These are phyloP conservation scores for Pica pica DNA, from an alignment of 2,113 vertebrate species.

Conservation along the genomic window DNA sequence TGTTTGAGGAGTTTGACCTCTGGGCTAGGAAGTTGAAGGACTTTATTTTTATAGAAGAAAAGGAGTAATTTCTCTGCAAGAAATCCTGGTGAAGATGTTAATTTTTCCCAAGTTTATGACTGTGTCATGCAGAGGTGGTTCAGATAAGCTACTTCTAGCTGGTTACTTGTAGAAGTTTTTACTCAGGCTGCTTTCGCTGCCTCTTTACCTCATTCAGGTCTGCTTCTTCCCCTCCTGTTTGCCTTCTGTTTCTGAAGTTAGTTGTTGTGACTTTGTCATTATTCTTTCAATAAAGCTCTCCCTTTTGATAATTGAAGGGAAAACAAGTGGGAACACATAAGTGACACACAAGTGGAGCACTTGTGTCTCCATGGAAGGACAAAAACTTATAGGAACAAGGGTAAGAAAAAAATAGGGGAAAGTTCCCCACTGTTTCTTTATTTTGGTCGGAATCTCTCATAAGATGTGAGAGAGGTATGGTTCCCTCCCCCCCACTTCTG, in stretches of 20 bases:
- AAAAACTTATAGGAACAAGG: not conserved
- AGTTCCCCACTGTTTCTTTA: not conserved
- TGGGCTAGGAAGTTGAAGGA: not conserved
- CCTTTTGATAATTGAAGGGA: not conserved
- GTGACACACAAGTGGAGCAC: not conserved
- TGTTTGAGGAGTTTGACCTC: not conserved
- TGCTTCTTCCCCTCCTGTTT: not conserved
- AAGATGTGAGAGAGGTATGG: not conserved
- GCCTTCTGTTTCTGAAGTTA: not conserved
- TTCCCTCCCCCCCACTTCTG: not conserved
- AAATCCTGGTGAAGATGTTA: not conserved
- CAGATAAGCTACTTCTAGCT: not conserved
- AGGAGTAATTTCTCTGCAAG: not conserved
- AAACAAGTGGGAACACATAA: not conserved
- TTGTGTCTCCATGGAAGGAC: not conserved
- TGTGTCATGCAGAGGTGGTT: not conserved
- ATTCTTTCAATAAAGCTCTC: not conserved
- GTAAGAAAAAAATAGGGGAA: not conserved
- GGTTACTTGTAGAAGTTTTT: not conserved
- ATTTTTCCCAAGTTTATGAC: not conserved
- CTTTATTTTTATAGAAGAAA: not conserved
- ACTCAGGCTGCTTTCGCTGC: not conserved
- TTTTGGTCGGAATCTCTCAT: not conserved
- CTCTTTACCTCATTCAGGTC: not conserved
- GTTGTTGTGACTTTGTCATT: not conserved